Conservation (phyloP, 2,797 vertebrate species). For the Tapera naevia region DNA sequence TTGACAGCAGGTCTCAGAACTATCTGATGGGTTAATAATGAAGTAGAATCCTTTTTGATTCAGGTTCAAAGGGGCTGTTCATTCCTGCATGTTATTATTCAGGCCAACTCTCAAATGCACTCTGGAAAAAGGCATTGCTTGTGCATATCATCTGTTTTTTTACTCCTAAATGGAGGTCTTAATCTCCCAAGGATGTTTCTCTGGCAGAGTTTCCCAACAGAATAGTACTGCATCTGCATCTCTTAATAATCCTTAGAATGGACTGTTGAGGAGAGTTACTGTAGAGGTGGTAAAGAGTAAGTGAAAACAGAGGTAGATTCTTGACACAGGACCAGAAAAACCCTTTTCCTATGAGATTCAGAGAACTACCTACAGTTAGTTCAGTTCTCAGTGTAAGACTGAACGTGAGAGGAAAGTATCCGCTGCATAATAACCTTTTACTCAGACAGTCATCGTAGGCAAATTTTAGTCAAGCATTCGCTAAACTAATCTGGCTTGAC, state of each 20-base stretch:
- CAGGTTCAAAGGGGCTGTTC: not conserved
- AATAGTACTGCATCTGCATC: not conserved
- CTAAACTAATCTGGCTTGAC: conserved; percentile 67
- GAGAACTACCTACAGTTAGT: not conserved
- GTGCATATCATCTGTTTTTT: not conserved
- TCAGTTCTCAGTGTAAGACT: not conserved
- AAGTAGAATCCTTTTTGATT: not conserved
- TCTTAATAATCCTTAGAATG: not conserved
- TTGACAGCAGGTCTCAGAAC: not conserved
- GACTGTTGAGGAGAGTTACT: not conserved
- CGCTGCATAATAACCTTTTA: conserved; percentile 40
- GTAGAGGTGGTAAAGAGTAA: not conserved
- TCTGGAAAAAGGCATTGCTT: not conserved
- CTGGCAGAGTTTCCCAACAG: not conserved
- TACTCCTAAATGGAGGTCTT: not conserved
- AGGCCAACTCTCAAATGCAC: not conserved
- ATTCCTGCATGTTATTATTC: not conserved
- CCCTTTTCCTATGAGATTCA: not conserved
- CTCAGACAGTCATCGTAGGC: conserved; percentile 20
- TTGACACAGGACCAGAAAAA: not conserved
- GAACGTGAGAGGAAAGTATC: not conserved
- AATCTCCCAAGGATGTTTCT: not conserved
- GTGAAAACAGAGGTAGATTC: not conserved
- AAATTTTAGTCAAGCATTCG: conserved; percentile 62
- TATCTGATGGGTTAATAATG: not conserved